phyloP scores from a whole-genome alignment of 2,888 invertebrate species.

The Cosmia trapezina region DNA sequence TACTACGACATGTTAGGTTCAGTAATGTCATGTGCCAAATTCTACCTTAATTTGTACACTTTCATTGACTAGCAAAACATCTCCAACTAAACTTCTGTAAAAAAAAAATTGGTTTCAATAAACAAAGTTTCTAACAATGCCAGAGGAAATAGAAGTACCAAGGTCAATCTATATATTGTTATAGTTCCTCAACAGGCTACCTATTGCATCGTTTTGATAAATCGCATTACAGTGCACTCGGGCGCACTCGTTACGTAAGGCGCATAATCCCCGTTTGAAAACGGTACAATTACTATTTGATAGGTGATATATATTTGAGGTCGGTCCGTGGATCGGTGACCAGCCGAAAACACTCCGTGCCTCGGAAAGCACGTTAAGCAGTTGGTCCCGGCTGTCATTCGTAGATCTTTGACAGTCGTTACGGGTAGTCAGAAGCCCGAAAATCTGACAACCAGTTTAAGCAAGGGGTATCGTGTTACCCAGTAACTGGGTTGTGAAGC shows the following conservation, averaged over 20 bases:
- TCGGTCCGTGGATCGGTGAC: too few species aligned
- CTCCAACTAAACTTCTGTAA: too few species aligned
- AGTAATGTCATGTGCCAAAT: background rate
- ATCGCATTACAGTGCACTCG: constrained; percentile 46
- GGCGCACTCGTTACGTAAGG: constrained; percentile 37
- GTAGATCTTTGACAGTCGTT: too few species aligned
- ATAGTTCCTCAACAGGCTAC: constrained; percentile 38
- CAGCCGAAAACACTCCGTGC: too few species aligned
- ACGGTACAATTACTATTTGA: constrained; percentile 16
- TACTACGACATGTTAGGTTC: too few species aligned
- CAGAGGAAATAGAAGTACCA: constrained; percentile 42
- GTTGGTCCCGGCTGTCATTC: too few species aligned
- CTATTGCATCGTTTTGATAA: constrained; percentile 50
- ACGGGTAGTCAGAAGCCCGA: too few species aligned
- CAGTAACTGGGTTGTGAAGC: too few species aligned
- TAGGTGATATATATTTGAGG: background rate
- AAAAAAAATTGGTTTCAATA: constrained; percentile 5
- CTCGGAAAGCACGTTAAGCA: too few species aligned
- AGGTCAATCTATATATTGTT: constrained; percentile 46
- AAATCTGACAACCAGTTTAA: too few species aligned
- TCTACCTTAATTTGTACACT: constrained; percentile 4
- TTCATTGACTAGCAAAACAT: background rate
- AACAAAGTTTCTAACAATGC: constrained; percentile 15
- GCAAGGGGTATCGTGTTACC: too few species aligned
- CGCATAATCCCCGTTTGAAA: constrained; percentile 31